These are phyloP conservation scores for Tromatobia lineatoria DNA, from an alignment of 2,888 invertebrate genomes.

Conservation along the genomic window DNA sequence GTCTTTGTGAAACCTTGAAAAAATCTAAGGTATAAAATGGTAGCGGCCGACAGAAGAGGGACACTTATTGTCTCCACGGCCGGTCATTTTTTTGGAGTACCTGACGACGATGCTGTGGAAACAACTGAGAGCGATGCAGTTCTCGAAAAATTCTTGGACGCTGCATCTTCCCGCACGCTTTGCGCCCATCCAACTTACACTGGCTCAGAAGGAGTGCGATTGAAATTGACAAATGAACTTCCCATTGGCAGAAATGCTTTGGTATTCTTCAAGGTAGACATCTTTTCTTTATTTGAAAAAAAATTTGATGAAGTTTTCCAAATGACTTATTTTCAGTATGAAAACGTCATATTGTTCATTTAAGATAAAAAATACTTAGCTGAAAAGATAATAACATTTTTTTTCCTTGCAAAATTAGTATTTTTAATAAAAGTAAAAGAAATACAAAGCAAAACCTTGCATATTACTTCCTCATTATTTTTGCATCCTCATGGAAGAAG, in stretches of 20 bases:
- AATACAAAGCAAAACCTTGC: too few relatives aligned
- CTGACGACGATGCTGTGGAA: conserved; percentile 65
- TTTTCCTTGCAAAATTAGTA: too few relatives aligned
- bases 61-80: conserved; percentile 80
- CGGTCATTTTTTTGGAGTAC: conserved; percentile 79
- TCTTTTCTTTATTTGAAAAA: neutral
- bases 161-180: conserved; percentile 78
- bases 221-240: conserved; percentile 78
- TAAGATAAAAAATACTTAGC: too few relatives aligned
- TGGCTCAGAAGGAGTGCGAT: conserved; percentile 53
- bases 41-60: conserved; percentile 76
- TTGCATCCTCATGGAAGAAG: too few relatives aligned
- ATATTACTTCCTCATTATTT: too few relatives aligned
- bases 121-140: conserved; percentile 71
- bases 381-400: too few relatives aligned
- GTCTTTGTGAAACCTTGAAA: neutral
- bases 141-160: conserved; percentile 80
- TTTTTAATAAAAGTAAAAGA: too few relatives aligned
- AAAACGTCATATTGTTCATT: neutral
- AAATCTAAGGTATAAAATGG: conserved; percentile 69
- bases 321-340: neutral
- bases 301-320: too few relatives aligned
- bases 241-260: conserved; percentile 77
- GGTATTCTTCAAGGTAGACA: conserved; percentile 83
- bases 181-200: conserved; percentile 74